Conservation (phyloP, 2,888 invertebrate species). For the Brachyopa scutellaris region DNA sequence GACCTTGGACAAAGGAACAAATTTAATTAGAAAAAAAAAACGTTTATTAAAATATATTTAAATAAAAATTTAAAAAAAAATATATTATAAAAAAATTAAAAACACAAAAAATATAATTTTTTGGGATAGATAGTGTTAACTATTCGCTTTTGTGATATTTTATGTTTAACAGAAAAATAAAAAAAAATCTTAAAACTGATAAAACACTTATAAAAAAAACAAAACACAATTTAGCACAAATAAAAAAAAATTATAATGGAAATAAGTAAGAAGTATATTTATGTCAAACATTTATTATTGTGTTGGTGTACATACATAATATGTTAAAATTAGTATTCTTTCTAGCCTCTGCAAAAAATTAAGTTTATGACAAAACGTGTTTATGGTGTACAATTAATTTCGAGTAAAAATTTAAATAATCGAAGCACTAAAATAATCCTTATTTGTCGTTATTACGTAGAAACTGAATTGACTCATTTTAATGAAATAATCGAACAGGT, state of each 20-base stretch:
- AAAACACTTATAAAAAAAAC: not conserved
- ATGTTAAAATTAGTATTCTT: not conserved
- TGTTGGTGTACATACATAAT: not conserved
- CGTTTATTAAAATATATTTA: slow-evolving; percentile 9
- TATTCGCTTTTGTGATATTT: not conserved
- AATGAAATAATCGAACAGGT: not conserved
- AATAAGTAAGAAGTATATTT: no score
- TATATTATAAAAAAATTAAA: slow-evolving; percentile 3
- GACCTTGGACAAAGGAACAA: slow-evolving; percentile 22
- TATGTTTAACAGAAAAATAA: not conserved
- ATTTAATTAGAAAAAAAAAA: slow-evolving; percentile 18
- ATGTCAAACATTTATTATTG: not conserved
- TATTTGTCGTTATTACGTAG: no score
- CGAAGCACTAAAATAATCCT: no score
- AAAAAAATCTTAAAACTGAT: not conserved
- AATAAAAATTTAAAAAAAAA: slow-evolving; percentile 20
- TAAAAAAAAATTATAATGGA: not conserved
- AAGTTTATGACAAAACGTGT: no score
- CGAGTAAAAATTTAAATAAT: no score
- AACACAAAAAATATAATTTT: not conserved
- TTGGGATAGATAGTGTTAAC: no score
- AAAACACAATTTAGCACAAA: not conserved
- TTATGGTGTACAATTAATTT: no score
- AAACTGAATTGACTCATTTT: not conserved
- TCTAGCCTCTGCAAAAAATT: not conserved